These are phyloP conservation scores for Drosophila gaucha DNA, from an alignment of 2,888 invertebrate species.

Conservation along the genomic window DNA sequence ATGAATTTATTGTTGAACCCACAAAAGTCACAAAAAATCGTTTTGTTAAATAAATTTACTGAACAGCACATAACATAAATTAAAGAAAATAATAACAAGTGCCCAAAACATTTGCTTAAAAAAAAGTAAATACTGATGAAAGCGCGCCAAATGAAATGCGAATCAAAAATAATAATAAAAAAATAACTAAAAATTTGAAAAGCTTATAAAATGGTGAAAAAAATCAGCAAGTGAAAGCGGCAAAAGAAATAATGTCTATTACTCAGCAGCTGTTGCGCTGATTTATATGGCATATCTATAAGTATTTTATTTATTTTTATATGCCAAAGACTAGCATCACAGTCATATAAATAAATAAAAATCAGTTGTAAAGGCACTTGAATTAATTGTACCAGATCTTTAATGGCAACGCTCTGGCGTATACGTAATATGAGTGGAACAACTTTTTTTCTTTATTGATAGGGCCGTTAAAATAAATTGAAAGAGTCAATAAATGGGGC, in stretches of 20 bases:
- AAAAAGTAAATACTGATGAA: constrained; percentile 19
- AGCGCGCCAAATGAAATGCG: constrained; percentile 20
- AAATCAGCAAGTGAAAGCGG: constrained; percentile 69
- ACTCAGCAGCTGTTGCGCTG: constrained; percentile 42
- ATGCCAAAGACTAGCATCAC: background rate
- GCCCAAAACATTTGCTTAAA: background rate
- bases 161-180: constrained; percentile 10
- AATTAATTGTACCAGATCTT: constrained; percentile 25
- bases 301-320: constrained; percentile 24
- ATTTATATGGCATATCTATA: constrained; percentile 23
- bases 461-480: constrained; percentile 18
- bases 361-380: constrained; percentile 30
- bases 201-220: constrained; percentile 12
- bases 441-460: constrained; percentile 11
- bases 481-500: constrained; percentile 28
- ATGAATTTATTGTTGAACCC: constrained; percentile 8
- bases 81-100: constrained; percentile 27
- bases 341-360: constrained; percentile 25
- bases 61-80: constrained; percentile 22
- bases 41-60: constrained; percentile 31
- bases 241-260: constrained; percentile 36
- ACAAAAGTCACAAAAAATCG: constrained; percentile 6
- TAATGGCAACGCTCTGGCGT: too few relatives aligned
- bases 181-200: constrained; percentile 25
- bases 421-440: constrained; percentile 16